Conservation (phyloP, 1,140 invertebrate species). For the Macrobrachium nipponense region DNA sequence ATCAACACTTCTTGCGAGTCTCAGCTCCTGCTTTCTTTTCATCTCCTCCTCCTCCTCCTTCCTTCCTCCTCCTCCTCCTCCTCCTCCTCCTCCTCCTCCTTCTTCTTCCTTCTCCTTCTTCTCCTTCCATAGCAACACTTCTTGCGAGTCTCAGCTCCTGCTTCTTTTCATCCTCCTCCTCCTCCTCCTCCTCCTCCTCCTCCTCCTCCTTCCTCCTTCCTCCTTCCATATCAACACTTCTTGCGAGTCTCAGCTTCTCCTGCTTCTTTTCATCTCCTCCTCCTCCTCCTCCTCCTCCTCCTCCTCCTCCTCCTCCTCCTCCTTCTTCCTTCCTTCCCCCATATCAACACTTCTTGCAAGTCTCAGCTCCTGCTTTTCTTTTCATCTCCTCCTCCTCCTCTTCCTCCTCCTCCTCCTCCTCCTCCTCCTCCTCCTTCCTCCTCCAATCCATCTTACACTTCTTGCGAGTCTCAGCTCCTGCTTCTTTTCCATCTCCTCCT, state of each 20-base stretch:
- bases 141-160: too few relatives aligned
- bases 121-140: not conserved
- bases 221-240: too few relatives aligned
- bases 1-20: too few relatives aligned
- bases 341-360: not conserved
- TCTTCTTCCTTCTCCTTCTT: not conserved
- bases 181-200: too few relatives aligned
- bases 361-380: not conserved
- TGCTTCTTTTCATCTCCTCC: not conserved
- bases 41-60: too few relatives aligned
- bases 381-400: not conserved
- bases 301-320: not conserved
- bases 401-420: not conserved
- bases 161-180: too few relatives aligned
- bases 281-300: not conserved
- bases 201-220: too few relatives aligned
- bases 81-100: not conserved
- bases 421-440: not conserved
- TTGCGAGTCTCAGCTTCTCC: too few relatives aligned
- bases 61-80: not conserved
- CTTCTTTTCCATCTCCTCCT: not conserved
- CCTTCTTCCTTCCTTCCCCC: not conserved
- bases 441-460: not conserved
- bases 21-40: constrained; percentile 7
- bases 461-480: not conserved